phyloP scores from a whole-genome alignment of 2,797 vertebrate species.

The Acanthornis magna region DNA sequence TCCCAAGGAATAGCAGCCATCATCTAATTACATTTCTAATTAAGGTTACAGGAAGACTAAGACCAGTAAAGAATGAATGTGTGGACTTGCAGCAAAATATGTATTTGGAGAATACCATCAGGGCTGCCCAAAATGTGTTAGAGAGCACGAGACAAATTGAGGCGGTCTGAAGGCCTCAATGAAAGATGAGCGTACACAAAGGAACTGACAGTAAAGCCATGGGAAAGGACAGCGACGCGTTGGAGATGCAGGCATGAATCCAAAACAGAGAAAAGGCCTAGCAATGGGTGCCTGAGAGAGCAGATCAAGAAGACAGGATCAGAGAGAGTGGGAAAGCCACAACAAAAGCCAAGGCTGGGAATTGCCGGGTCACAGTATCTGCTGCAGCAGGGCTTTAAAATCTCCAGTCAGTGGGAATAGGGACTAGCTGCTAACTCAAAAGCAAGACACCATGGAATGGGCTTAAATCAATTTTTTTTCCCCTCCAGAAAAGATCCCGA shows the following conservation, averaged over 20 bases:
- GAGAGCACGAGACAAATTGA: neutral
- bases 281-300: neutral
- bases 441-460: neutral
- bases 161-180: neutral
- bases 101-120: neutral
- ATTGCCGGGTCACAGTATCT: neutral
- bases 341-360: constrained; percentile 32
- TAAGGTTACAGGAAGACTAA: constrained; percentile 39
- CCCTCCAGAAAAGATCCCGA: neutral
- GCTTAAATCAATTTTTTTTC: neutral
- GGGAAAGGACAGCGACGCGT: neutral
- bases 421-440: neutral
- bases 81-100: constrained; percentile 23
- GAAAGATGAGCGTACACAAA: constrained; percentile 12
- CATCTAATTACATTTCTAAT: constrained; percentile 58
- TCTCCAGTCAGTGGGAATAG: neutral
- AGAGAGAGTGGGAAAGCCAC: neutral
- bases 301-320: neutral
- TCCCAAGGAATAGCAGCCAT: constrained; percentile 35
- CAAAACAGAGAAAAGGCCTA: neutral
- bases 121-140: neutral
- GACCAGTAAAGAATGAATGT: constrained; percentile 8
- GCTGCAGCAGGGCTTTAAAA: neutral
- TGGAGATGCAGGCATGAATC: constrained; percentile 15
- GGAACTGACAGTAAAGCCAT: neutral